These are phyloP conservation scores for Gryllus bimaculatus DNA, from an alignment of 1,140 invertebrate genomes.

Conservation along the genomic window DNA sequence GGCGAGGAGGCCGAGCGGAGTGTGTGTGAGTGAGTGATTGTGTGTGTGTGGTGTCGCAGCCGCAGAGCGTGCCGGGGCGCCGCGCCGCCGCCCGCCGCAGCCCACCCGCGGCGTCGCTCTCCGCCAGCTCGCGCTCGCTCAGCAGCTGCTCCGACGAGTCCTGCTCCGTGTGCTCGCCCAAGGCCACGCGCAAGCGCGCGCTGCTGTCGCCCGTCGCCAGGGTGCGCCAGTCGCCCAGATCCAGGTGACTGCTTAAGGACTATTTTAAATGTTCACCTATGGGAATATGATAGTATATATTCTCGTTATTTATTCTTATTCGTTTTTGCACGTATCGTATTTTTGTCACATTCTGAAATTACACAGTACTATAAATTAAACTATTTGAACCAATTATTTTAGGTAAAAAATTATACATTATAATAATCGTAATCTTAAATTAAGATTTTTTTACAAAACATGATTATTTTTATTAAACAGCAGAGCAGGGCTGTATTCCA, in stretches of 20 bases:
- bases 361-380: too few relatives aligned
- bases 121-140: slow-evolving; percentile 46
- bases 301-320: too few relatives aligned
- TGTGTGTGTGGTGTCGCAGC: not conserved
- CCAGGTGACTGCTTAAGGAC: slow-evolving; percentile 15
- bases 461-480: too few relatives aligned
- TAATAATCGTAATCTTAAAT: too few relatives aligned
- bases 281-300: too few relatives aligned
- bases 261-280: too few relatives aligned
- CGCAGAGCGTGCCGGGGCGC: not conserved
- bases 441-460: too few relatives aligned
- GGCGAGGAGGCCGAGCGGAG: not conserved
- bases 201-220: slow-evolving; percentile 30
- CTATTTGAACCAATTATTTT: too few relatives aligned
- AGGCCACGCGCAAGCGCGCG: slow-evolving; percentile 30
- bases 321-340: too few relatives aligned
- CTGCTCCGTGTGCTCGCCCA: slow-evolving; percentile 57
- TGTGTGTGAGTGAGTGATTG: not conserved
- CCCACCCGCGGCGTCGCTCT: slow-evolving; percentile 10
- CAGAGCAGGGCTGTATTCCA: too few relatives aligned
- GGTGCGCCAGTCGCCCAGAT: slow-evolving; percentile 35
- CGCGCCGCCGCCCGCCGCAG: slow-evolving; percentile 13
- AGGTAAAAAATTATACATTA: too few relatives aligned
- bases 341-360: too few relatives aligned
- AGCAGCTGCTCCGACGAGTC: slow-evolving; percentile 73